phyloP scores from a whole-genome alignment of 1,140 invertebrate genomes.

The Tenebrio molitor region DNA sequence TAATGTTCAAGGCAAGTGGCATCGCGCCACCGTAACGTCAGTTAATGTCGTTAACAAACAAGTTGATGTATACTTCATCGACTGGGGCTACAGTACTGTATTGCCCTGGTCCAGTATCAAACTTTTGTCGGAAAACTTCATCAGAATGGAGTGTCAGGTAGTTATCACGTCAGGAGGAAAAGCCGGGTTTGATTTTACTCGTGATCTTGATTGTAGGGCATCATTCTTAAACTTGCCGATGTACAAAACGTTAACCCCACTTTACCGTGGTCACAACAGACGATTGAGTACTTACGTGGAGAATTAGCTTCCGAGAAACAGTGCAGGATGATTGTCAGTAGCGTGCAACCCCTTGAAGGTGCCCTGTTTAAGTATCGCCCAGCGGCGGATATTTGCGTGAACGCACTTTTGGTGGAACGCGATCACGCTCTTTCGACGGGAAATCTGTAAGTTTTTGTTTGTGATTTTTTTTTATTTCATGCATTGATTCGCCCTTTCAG shows the following conservation, averaged over 20 bases:
- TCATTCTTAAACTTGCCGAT: constrained; percentile 52
- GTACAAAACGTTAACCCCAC: constrained; percentile 41
- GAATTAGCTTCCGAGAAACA: not conserved
- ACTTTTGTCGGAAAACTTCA: constrained; percentile 47
- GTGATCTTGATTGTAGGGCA: constrained; percentile 45
- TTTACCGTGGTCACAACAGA: constrained; percentile 41
- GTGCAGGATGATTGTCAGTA: constrained; percentile 50
- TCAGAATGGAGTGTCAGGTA: constrained; percentile 55
- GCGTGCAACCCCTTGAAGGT: constrained; percentile 48
- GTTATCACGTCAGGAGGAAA: too few species aligned
- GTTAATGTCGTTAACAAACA: constrained; percentile 45
- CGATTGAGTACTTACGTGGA: constrained; percentile 44
- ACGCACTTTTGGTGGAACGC: constrained; percentile 53
- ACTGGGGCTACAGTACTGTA: constrained; percentile 52
- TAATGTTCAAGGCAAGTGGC: constrained; percentile 46
- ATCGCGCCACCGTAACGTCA: constrained; percentile 52
- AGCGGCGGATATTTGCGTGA: constrained; percentile 54
- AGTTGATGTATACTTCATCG: constrained; percentile 53
- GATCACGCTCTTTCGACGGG: constrained; percentile 53
- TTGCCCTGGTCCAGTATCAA: constrained; percentile 44
- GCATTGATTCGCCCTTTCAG: constrained; percentile 18
- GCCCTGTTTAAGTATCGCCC: constrained; percentile 48
- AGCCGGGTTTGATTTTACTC: not conserved
- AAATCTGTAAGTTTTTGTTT: constrained; percentile 47
- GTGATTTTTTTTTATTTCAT: not conserved